Evolutionary conservation across 2,888 invertebrate genomes (phyloP), one percentile per base, ranked within the genome.

Genomic region (Acronicta psi): DNA sequence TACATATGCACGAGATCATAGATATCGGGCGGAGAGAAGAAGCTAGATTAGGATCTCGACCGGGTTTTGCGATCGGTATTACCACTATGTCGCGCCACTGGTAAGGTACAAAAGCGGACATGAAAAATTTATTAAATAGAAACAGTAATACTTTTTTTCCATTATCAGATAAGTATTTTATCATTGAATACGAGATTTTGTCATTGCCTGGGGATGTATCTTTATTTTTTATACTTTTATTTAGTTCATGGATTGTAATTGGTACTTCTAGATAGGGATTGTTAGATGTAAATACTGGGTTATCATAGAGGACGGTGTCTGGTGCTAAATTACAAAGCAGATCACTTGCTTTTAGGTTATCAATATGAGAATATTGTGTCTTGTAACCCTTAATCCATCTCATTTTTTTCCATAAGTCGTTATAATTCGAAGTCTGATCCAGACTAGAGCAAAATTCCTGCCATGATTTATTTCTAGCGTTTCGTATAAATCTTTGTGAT

Each of bases 101-200:
- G 10, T 29, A 10, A 10, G 29, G 29, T 2, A 29, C 29, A 36
- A 67, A 50, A 14, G 62, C 40, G 2, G 14, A 31, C 8, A 7
- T 2, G 8, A 31, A 45, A 25, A 50, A 47, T 7, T 34, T 0
- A 13, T 69, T 64, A 40, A 47, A 62, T 1, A 69, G 10, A 1
- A 3, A 5, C 0, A 58, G 0, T 10, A 66, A 45, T 1, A 51
- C 10, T 0, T 1, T 0, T 18, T 60, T 59, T 6, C 31, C 65
- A 37, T 18, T 55, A 1, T 42, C 17, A 0, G 69, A 60, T 4
- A 66, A 36, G 20, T 66, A 4, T 11, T 34, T 31, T 14, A 63
- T 43, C 69, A 63, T 69, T 6, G 69, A 64, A 51, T 49, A 54
- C 0, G 59, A 38, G 13, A 47, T 49, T 11, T 34, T 34, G 13